A percentile compares a stretch with the other conserved stretches of the same genome.
phyloP scores from a whole-genome alignment of 2,888 invertebrate genomes.

The Yponomeuta cagnagella region DNA sequence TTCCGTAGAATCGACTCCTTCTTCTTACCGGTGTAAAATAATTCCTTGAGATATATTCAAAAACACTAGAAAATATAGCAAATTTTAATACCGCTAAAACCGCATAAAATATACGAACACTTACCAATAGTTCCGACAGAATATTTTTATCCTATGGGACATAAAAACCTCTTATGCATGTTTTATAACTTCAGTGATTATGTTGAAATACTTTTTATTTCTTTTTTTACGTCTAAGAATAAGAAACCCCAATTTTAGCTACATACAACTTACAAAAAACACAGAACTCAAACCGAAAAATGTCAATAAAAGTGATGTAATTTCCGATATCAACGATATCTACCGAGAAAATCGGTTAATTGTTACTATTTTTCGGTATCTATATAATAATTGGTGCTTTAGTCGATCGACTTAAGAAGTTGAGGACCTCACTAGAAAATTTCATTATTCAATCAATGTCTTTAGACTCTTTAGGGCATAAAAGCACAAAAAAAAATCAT shows the following conservation, averaged over 20 bases:
- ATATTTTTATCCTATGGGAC: background rate
- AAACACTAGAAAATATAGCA: background rate
- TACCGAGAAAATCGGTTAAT: background rate
- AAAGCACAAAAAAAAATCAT: too few relatives aligned
- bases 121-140: background rate
- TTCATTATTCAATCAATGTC: background rate
- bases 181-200: background rate
- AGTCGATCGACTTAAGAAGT: background rate
- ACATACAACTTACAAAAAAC: background rate
- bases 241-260: background rate
- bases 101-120: background rate
- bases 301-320: constrained; percentile 7
- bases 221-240: background rate
- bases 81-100: background rate
- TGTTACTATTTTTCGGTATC: background rate
- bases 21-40: background rate
- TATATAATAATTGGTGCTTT: background rate
- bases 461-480: background rate
- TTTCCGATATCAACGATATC: background rate
- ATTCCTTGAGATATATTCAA: background rate
- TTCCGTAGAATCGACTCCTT: too few relatives aligned
- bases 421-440: background rate
- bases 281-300: background rate
- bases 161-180: background rate
- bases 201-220: background rate